Evolutionary conservation across 2,888 invertebrate genomes (phyloP), one percentile per base, ranked within the genome.

Genomic region (Alitta virens): DNA sequence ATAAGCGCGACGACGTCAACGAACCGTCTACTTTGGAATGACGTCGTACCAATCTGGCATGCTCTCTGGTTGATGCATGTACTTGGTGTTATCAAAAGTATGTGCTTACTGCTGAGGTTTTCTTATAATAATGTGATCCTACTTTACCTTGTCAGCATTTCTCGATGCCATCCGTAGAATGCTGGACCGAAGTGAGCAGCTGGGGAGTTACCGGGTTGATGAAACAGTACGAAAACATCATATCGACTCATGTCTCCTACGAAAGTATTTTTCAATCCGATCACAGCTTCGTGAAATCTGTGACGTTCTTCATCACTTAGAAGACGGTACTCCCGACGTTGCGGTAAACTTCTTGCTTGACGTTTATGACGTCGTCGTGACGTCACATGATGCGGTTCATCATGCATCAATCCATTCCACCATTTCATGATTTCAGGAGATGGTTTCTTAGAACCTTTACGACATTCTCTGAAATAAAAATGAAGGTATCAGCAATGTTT

Each of bases 131-230:
- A n/a, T n/a, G n/a, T n/a, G n/a, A n/a, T n/a, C n/a, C n/a, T n/a
- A n/a, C n/a, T 33, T 46, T 46, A 46, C 46, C 46, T 46, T 46
- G 21, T 46, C n/a, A 46, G n/a, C 46, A 46, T 46, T 46, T 46
- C 46, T 46, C 46, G n/a, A 21, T 46, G 46, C 46, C 46, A 46
- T n/a, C 46, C 46, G 7, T 5, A n/a, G 46, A 46, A 46, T 7
- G 18, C 46, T 7, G 46, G 46, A 18, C 46, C 46, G n/a, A 46
- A 46, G n/a, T 46, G 46, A 21, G 46, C 46, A 12, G 46, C n/a
- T 5, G 18, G n/a, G n/a, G 46, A n/a, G n/a, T 21, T 46, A 46
- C 18, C 7, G 46, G 46, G 46, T n/a, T 46, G 46, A 46, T 46
- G 46, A 7, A 18, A 21, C 7, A n/a, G n/a, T 5, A 46, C 46